Base-by-base conservation (phyloP, 2,797 vertebrate species). In the Calcarius lapponicus region DNA sequence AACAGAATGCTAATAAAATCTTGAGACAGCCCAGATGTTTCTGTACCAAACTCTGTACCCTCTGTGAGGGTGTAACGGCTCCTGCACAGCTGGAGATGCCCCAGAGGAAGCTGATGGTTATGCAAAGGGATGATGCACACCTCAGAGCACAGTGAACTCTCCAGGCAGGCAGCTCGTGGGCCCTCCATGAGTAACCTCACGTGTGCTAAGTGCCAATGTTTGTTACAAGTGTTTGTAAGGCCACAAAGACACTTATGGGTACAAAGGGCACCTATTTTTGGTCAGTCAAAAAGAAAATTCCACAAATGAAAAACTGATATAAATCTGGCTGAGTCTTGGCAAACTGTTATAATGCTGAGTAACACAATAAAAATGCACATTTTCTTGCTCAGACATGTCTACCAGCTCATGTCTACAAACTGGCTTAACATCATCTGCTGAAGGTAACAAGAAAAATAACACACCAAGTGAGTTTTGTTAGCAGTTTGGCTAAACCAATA, bases 131-230 rank as follows among this genome's bases (percentile, higher is more conserved):
- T 7, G 43, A n/a, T 14, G 42, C 28, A 73, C 29, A 76, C 18
- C 69, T 10, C 50, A 43, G 40, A 61, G 53, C 57, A 70, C 64
- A 67, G 38, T 0, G 26, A 19, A 13, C 54, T 60, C 53, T 38
- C 34, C 70, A 75, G 11, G 17, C 34, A 86, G 48, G 32, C 8
- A 71, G 40, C 70, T 13, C 16, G 5, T 24, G 64, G 26, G 65
- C 32, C 81, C 45, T 31, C 61, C 61, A 29, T 0, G 9, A 45
- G 13, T 1, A 19, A 2, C 13, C 29, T 53, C 57, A 9, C 0
- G 1, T 6, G 31, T 6, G 29, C 10, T 12, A 34, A 67, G 19
- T 32, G 29, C 22, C 74, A 92, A 6, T 12, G 10, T 40, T 57
- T 8, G 7, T 16, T 54, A 10, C 4, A 54, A 81, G 7, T 7